Evolutionary conservation across 2,888 invertebrate species (phyloP), one percentile per base, ranked within the genome.

Genomic region (Drosophila ezoana): DNA sequence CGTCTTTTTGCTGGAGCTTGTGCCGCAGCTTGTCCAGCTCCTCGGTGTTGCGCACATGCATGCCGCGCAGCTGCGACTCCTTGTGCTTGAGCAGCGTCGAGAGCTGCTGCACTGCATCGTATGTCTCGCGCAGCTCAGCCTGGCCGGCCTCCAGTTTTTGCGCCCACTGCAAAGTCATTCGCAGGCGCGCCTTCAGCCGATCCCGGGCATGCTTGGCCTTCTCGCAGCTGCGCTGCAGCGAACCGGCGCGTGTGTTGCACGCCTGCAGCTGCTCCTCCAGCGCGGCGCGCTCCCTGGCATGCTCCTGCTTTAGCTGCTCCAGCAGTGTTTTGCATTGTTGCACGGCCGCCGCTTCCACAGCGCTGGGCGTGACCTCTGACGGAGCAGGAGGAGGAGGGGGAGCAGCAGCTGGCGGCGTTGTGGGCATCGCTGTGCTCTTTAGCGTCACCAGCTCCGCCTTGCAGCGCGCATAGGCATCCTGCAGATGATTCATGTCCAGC

Each of bases 311-410:
- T 2, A 97, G 90, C 81, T 97, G 96, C 90, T 96, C 96, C 73
- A 96, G 93, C 81, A 96, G 93, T 59, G 95, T 93, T 90, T 95
- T 96, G 81, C 96, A 96, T 87, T 96, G 96, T 49, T 95, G 95
- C 1, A 96, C 93, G 2, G 94, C 95, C 37, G 94, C 94, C 13
- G 81, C 62, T 3, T 91, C 90, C 4, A 3, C 28, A 28, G 82
- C 70, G 5, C 10, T 18, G 4, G 64, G 1, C 18, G 44, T 20
- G 18, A 18, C 37, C 10, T 40, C 49, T 4, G 43, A 8, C 1
- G 69, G 14, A 1, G 49, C 28, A 6, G 59, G 8, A 4, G 59
- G 10, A 4, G 56, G 23, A 14, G 56, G 23, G 11, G 68, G 9
- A 9, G 65, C 20, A 4, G 63, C 14, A 10, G 41, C 10, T 3